phyloP scores from a whole-genome alignment of 2,888 invertebrate genomes.

The Eurois occulta region DNA sequence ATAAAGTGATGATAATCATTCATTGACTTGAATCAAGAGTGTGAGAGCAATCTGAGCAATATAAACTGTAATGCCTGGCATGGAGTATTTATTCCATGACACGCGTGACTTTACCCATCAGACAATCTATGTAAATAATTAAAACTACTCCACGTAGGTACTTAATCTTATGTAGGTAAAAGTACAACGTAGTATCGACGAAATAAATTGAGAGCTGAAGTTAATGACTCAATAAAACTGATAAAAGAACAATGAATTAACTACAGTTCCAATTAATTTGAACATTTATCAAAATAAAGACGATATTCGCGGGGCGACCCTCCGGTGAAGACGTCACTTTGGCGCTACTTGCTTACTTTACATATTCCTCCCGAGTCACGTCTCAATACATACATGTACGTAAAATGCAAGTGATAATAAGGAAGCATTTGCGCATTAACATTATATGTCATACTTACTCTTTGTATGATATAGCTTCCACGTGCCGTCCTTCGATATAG shows the following conservation, averaged over 20 bases:
- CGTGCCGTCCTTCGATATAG: slow-evolving; percentile 96
- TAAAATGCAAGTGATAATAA: slow-evolving; percentile 70
- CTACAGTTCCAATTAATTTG: slow-evolving; percentile 48
- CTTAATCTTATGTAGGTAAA: slow-evolving; percentile 2
- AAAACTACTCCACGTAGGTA: slow-evolving; percentile 13
- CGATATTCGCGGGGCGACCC: slow-evolving; percentile 34
- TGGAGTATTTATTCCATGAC: slow-evolving; percentile 44
- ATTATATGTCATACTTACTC: slow-evolving; percentile 89
- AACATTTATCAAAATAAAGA: slow-evolving; percentile 50
- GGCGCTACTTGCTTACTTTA: slow-evolving; percentile 33
- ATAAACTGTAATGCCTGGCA: slow-evolving; percentile 51
- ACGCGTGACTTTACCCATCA: slow-evolving; percentile 31
- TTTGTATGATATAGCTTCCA: slow-evolving; percentile 97
- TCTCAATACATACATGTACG: slow-evolving; percentile 60
- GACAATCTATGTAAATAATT: slow-evolving; percentile 27
- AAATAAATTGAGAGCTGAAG: slow-evolving; percentile 40
- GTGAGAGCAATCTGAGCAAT: slow-evolving; percentile 59
- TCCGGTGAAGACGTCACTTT: slow-evolving; percentile 56
- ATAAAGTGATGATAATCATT: slow-evolving; percentile 54
- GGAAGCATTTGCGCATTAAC: slow-evolving; percentile 74
- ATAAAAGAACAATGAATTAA: slow-evolving; percentile 55
- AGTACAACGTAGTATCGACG: slow-evolving; percentile 21
- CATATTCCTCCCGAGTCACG: slow-evolving; percentile 63
- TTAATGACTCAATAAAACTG: slow-evolving; percentile 53
- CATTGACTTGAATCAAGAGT: slow-evolving; percentile 50